A percentile compares a stretch with the other conserved stretches of the same genome.
Conservation (phyloP, 2,888 invertebrate genomes). For the Teinopalpus imperialis region DNA sequence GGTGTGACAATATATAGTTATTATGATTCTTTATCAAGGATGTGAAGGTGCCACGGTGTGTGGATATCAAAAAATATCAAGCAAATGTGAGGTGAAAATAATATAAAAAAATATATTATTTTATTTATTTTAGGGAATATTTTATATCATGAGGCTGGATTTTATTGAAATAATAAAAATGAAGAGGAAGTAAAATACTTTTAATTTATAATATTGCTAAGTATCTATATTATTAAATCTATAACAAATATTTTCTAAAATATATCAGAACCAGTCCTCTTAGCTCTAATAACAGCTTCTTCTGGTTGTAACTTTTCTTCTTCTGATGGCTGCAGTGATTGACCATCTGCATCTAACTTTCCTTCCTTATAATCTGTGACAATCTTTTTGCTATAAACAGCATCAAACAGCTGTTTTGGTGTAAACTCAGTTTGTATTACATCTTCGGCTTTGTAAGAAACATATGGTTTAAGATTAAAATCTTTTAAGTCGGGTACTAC, state of each 20-base stretch:
- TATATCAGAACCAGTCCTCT: conserved; percentile 91
- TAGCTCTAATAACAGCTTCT: conserved; percentile 86
- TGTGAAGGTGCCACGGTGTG: too few relatives aligned
- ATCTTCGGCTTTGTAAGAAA: conserved; percentile 91
- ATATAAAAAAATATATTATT: too few relatives aligned
- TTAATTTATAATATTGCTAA: conserved; percentile 7
- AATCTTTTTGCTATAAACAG: conserved; percentile 90
- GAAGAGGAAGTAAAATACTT: neutral
- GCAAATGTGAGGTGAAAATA: too few relatives aligned
- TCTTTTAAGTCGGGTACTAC: conserved; percentile 94
- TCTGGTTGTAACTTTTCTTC: conserved; percentile 87
- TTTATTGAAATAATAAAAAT: too few relatives aligned
- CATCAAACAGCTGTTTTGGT: conserved; percentile 90
- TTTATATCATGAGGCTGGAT: too few relatives aligned
- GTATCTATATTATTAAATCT: conserved; percentile 9
- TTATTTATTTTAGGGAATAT: too few relatives aligned
- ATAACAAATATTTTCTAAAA: conserved; percentile 65
- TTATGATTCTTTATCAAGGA: too few relatives aligned
- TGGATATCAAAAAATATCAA: too few relatives aligned
- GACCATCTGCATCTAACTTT: conserved; percentile 86
- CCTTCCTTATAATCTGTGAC: conserved; percentile 86
- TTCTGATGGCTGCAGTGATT: conserved; percentile 86
- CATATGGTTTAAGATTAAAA: conserved; percentile 95
- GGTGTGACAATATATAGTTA: too few relatives aligned
- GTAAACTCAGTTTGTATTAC: conserved; percentile 92